Evolutionary conservation across 2,797 vertebrate genomes (phyloP).

Genomic region (Stomatorhinus walkeri): DNA sequence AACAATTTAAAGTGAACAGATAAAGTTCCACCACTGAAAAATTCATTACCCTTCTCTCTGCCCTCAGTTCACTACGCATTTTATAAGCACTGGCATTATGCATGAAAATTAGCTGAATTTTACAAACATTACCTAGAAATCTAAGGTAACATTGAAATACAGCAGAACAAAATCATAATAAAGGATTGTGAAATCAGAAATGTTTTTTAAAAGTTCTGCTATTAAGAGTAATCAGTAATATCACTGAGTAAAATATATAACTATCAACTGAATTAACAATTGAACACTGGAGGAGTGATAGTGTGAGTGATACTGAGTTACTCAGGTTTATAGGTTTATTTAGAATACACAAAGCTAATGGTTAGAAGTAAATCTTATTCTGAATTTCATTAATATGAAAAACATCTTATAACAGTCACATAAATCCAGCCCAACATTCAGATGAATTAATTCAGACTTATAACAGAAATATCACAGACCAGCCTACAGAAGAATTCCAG

Average conservation of each 20-base stretch:
- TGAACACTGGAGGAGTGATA: not conserved
- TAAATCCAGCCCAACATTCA: not conserved
- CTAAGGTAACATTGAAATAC: not conserved
- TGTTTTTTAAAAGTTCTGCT: not conserved
- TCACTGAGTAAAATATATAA: not conserved
- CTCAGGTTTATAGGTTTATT: not conserved
- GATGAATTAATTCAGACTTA: not conserved
- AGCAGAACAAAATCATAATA: not conserved
- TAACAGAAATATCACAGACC: no score
- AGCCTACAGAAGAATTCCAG: no score
- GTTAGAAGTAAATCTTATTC: not conserved
- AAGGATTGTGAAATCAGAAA: not conserved
- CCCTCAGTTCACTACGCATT: not conserved
- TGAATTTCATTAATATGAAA: not conserved
- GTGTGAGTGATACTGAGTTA: not conserved
- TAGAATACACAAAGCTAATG: not conserved
- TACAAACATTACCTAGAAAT: not conserved
- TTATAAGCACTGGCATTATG: not conserved
- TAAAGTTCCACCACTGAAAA: conserved; percentile 20
- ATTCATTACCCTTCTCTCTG: conserved; percentile 13
- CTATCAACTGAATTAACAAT: not conserved
- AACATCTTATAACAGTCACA: not conserved
- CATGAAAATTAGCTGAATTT: not conserved
- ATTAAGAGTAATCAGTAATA: not conserved
- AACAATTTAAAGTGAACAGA: conserved; percentile 16